Percentiles rank a stretch among this genome's conserved stretches.
phyloP scores from a whole-genome alignment of 2,797 vertebrate species.

The Prunella strophiata region DNA sequence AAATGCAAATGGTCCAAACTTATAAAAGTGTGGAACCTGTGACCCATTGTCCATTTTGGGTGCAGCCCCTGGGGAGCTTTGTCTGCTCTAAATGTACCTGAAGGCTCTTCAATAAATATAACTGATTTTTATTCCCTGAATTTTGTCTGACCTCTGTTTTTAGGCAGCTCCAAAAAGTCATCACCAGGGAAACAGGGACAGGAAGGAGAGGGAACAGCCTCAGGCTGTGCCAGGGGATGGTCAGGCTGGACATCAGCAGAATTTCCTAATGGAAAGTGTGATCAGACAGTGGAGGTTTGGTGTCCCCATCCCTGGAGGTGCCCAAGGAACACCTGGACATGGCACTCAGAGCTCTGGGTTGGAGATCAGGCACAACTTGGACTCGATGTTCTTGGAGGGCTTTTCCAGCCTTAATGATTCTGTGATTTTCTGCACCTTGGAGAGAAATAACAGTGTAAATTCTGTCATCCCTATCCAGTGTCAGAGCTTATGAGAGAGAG shows the following conservation, averaged over 20 bases:
- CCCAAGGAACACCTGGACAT: background rate
- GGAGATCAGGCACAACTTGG: background rate
- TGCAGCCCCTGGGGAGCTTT: fast-evolving
- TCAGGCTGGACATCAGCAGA: fast-evolving
- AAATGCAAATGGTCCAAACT: background rate
- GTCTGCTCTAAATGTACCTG: background rate
- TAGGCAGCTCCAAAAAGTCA: fast-evolving
- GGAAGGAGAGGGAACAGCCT: fast-evolving
- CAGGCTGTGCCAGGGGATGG: background rate
- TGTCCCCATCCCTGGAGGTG: background rate
- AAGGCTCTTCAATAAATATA: background rate
- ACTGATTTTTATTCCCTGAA: background rate
- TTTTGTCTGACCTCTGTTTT: background rate
- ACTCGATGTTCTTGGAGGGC: background rate
- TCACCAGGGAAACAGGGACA: background rate
- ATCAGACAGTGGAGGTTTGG: background rate
- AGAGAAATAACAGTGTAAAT: background rate
- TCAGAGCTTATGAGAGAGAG: background rate
- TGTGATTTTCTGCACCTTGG: background rate
- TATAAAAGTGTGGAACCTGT: background rate
- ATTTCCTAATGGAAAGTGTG: background rate
- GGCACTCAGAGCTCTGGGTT: background rate
- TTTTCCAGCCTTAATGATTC: background rate
- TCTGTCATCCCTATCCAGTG: background rate
- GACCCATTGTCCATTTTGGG: fast-evolving